These are phyloP conservation scores for Papilio machaon DNA, from an alignment of 1,140 invertebrate species.

Conservation along the genomic window DNA sequence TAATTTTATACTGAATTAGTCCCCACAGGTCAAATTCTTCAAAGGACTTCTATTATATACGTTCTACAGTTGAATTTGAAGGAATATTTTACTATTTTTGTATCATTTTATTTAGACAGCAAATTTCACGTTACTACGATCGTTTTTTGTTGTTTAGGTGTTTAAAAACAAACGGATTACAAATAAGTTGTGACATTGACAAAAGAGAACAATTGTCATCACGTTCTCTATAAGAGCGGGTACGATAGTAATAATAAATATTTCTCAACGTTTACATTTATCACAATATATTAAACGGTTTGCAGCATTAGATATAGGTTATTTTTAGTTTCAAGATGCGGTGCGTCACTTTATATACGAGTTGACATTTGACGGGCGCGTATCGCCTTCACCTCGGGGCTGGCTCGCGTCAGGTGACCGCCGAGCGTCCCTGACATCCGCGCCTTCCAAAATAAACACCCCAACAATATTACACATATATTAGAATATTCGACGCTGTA, in stretches of 20 bases:
- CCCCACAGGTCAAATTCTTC: not conserved
- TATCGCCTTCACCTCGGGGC: conserved; percentile 77
- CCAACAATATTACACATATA: conserved; percentile 59
- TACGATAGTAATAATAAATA: conserved; percentile 4
- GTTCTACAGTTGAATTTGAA: not conserved
- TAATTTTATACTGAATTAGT: not conserved
- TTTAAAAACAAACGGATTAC: conserved; percentile 33
- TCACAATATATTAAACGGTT: conserved; percentile 40
- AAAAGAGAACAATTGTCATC: conserved; percentile 30
- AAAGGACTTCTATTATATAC: too few species aligned
- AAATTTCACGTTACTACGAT: conserved; percentile 1
- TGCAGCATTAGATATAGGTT: conserved; percentile 55
- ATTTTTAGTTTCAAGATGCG: conserved; percentile 59
- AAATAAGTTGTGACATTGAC: conserved; percentile 27
- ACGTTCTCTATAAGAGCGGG: not conserved
- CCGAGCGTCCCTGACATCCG: conserved; percentile 68
- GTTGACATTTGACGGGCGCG: conserved; percentile 61
- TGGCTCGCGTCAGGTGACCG: conserved; percentile 67
- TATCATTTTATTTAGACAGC: not conserved
- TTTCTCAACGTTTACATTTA: conserved; percentile 24
- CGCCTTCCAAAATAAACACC: conserved; percentile 72
- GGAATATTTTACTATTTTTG: not conserved
- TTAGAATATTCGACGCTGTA: conserved; percentile 29
- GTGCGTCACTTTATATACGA: conserved; percentile 72
- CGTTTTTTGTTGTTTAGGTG: not conserved